phyloP scores from a whole-genome alignment of 2,797 vertebrate genomes.

The Oryzias dopingdopingensis region DNA sequence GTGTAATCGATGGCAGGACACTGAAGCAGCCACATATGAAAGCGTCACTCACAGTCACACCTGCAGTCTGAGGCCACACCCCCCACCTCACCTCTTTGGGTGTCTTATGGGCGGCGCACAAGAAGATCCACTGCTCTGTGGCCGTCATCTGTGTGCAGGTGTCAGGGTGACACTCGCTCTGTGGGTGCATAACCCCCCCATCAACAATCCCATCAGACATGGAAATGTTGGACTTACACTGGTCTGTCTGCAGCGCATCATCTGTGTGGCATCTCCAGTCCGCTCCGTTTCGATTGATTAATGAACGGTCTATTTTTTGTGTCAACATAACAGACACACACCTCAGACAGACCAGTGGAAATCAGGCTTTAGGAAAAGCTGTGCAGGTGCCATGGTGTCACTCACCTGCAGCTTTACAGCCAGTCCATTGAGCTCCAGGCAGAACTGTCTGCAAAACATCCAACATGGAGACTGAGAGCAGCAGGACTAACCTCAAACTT shows the following conservation, averaged over 20 bases:
- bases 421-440: slow-evolving; percentile 96
- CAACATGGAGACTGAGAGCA: background rate
- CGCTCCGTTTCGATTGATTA: too few relatives aligned
- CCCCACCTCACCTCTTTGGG: slow-evolving; percentile 89
- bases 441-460: slow-evolving; percentile 88
- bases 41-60: background rate
- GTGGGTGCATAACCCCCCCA: slow-evolving; percentile 46
- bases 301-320: too few relatives aligned
- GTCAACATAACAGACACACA: too few relatives aligned
- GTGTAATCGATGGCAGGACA: slow-evolving; percentile 99
- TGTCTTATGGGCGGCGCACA: slow-evolving; percentile 99
- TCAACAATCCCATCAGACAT: too few relatives aligned
- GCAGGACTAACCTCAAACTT: too few relatives aligned
- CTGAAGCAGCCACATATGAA: slow-evolving; percentile 61
- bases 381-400: background rate
- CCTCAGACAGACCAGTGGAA: too few relatives aligned
- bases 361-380: too few relatives aligned
- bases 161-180: slow-evolving; percentile 98
- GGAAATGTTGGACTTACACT: too few relatives aligned
- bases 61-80: too few relatives aligned
- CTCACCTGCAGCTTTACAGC: slow-evolving; percentile 98
- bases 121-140: slow-evolving; percentile 99
- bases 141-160: slow-evolving; percentile 99
- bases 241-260: too few relatives aligned
- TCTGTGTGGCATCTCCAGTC: too few relatives aligned